phyloP scores from a whole-genome alignment of 2,113 vertebrate species.

The Orthonyx spaldingii region DNA sequence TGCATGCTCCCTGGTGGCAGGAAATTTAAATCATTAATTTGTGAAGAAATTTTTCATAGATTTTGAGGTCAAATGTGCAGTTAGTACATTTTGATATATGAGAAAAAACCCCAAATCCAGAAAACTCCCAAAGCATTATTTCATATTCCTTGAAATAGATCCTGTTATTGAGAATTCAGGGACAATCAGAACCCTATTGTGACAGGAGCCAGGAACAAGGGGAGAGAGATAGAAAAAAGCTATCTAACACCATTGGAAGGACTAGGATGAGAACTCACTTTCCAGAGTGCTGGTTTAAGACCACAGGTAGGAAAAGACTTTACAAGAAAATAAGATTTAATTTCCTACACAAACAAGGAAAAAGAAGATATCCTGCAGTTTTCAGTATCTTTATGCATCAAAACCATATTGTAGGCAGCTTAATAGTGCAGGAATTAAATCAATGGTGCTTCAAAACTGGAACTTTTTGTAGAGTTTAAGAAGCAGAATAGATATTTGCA shows the following conservation, averaged over 20 bases:
- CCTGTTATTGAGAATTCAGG: neutral
- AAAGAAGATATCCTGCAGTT: neutral
- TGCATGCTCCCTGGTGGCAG: neutral
- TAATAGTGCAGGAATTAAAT: neutral
- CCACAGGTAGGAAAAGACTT: neutral
- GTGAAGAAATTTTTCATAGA: neutral
- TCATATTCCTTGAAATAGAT: neutral
- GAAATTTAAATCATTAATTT: neutral
- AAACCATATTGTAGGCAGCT: rapidly evolving
- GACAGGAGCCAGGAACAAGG: neutral
- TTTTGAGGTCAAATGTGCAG: neutral
- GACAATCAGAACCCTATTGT: neutral
- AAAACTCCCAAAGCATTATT: neutral
- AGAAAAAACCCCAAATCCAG: neutral
- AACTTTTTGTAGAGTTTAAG: neutral
- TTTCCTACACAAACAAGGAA: neutral
- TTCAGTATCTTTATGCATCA: neutral
- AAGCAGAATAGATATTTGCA: neutral
- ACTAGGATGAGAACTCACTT: neutral
- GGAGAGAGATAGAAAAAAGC: neutral
- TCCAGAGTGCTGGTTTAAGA: neutral
- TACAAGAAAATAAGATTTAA: neutral
- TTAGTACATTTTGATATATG: neutral
- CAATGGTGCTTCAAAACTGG: neutral
- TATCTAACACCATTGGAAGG: neutral